Conservation (phyloP, 1,140 invertebrate genomes). For the Archivesica marissinica region DNA sequence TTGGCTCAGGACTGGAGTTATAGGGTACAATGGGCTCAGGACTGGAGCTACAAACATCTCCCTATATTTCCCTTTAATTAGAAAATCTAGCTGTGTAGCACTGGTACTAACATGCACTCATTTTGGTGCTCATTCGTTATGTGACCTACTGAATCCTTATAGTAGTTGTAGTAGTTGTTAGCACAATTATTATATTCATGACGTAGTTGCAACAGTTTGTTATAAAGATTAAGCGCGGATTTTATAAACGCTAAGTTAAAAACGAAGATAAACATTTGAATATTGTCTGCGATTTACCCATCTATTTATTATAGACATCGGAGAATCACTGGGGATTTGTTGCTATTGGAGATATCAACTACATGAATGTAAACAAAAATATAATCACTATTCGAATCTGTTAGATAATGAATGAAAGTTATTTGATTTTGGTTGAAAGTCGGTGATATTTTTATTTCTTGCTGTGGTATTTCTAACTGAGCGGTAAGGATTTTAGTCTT, state of each 20-base stretch:
- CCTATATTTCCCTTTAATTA: too few species aligned
- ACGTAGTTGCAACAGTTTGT: neutral
- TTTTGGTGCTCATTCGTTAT: too few species aligned
- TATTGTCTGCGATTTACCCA: neutral
- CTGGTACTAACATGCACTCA: too few species aligned
- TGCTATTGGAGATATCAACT: neutral
- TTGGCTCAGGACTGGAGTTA: too few species aligned
- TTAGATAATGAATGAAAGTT: neutral
- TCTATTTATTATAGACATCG: neutral
- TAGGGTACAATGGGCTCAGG: too few species aligned
- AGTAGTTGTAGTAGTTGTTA: too few species aligned
- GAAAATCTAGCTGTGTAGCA: too few species aligned
- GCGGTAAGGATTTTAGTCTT: too few species aligned
- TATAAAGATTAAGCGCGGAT: slow-evolving; percentile 4
- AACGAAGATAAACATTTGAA: neutral
- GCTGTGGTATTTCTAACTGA: too few species aligned
- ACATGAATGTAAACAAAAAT: neutral
- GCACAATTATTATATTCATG: neutral
- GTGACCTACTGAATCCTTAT: too few species aligned
- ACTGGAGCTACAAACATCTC: too few species aligned
- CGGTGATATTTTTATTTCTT: neutral
- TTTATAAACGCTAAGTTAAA: neutral
- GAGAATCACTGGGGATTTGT: slow-evolving; percentile 9
- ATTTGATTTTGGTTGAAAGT: neutral
- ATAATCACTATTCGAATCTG: neutral